Evolutionary conservation across 2,113 vertebrate genomes (phyloP).

Genomic region (Odobenus rosmarus): DNA sequence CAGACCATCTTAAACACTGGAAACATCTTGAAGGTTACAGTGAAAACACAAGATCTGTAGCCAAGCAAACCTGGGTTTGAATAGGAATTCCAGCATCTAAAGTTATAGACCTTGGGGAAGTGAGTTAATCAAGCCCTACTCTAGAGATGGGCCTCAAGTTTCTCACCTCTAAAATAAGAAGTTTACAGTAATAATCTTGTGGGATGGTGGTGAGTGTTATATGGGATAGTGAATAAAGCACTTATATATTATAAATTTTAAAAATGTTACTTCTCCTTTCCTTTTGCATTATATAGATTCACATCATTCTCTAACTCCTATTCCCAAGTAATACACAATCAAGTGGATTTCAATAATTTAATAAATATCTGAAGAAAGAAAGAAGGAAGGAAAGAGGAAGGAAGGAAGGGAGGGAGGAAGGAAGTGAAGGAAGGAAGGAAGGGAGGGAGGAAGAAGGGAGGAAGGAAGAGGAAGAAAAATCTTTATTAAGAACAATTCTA

Average conservation of each 20-base stretch:
- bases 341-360: background rate
- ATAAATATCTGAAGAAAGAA: background rate
- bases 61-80: background rate
- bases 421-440: no score
- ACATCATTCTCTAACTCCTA: background rate
- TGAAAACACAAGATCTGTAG: background rate
- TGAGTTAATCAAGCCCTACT: background rate
- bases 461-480: background rate
- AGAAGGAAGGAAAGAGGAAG: accelerated
- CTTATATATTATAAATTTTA: background rate
- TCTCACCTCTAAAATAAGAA: background rate
- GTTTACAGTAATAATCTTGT: background rate
- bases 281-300: background rate
- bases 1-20: background rate
- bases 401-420: accelerated
- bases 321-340: background rate
- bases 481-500: background rate
- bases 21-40: background rate
- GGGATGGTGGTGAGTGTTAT: background rate
- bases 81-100: background rate
- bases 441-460: background rate
- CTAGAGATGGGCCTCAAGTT: background rate
- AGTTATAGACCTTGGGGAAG: background rate
- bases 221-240: background rate
- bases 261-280: background rate